Percentiles rank a stretch among this genome's conserved stretches.
Conservation (phyloP, 2,113 vertebrate genomes). For the Chloebia gouldiae region DNA sequence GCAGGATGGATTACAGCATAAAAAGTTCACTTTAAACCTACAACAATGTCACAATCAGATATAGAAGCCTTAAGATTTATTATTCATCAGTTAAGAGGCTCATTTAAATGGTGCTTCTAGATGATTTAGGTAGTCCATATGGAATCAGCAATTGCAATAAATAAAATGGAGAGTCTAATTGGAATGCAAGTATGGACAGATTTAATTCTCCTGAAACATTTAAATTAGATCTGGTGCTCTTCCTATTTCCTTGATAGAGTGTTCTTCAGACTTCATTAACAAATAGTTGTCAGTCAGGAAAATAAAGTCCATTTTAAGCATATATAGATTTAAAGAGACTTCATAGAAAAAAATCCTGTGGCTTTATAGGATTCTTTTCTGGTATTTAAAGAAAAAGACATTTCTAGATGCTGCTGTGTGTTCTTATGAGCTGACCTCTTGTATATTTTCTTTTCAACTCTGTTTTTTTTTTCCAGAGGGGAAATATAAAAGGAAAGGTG, state of each 20-base stretch:
- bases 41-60: not conserved
- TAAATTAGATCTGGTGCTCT: not conserved
- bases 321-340: not conserved
- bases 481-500: not conserved
- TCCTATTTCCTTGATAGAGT: not conserved
- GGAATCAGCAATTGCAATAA: not conserved
- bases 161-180: not conserved
- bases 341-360: not conserved
- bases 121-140: not conserved
- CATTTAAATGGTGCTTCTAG: not conserved
- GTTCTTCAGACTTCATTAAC: not conserved
- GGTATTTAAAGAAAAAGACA: not conserved
- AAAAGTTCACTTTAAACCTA: not conserved
- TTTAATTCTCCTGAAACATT: not conserved
- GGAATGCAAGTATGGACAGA: not conserved
- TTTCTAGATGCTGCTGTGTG: not conserved
- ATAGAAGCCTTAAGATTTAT: not conserved
- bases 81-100: not conserved
- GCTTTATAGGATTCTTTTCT: not conserved
- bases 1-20: not conserved
- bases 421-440: not conserved
- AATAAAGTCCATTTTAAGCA: not conserved
- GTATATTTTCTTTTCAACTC: not conserved
- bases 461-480: not conserved
- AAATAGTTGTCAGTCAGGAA: not conserved